These are phyloP conservation scores for Chrysomallon squamiferum DNA, from an alignment of 1,140 invertebrate genomes.

Conservation along the genomic window DNA sequence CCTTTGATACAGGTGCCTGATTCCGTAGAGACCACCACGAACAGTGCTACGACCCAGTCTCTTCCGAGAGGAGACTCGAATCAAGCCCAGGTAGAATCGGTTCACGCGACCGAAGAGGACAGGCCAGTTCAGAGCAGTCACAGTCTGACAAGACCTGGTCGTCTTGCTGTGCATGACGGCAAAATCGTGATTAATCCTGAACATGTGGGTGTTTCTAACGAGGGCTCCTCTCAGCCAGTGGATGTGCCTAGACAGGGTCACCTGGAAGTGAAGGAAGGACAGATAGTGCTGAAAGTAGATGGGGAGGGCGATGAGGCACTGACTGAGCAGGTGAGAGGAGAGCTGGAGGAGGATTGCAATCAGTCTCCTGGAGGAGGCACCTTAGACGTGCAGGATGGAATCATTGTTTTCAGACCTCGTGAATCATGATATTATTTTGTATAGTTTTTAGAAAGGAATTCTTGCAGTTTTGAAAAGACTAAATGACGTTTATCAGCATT, in stretches of 20 bases:
- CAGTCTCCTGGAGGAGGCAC: constrained; percentile 4
- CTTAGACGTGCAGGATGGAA: constrained; percentile 17
- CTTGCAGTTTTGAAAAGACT: no score
- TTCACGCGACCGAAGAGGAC: neutral
- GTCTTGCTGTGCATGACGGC: constrained; percentile 31
- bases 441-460: no score
- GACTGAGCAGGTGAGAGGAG: neutral
- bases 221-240: neutral
- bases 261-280: constrained; percentile 18
- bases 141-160: neutral
- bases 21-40: constrained; percentile 10
- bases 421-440: neutral
- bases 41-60: constrained; percentile 1
- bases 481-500: no score
- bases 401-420: constrained; percentile 13
- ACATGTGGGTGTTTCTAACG: neutral
- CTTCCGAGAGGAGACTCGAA: neutral
- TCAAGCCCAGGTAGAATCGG: neutral
- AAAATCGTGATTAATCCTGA: constrained; percentile 29
- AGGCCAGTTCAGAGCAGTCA: neutral
- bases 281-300: constrained; percentile 13
- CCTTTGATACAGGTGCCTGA: neutral
- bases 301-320: neutral
- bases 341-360: neutral
- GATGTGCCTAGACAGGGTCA: neutral